Evolutionary conservation across 2,888 invertebrate genomes (phyloP), one percentile per base, ranked within the genome.

Genomic region (Orchesellides sinensis): DNA sequence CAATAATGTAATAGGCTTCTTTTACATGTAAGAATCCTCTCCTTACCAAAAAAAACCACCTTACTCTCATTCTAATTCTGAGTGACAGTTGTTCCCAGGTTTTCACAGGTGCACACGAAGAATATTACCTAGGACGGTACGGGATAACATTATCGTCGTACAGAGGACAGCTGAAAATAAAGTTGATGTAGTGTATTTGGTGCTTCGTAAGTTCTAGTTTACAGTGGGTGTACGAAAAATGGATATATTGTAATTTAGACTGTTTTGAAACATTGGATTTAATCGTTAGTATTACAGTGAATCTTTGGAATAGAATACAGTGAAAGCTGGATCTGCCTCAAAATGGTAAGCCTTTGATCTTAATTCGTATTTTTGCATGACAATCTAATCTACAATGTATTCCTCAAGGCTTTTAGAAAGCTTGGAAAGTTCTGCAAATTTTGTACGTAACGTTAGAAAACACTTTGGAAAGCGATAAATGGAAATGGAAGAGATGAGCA

Each of bases 71-170:
- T 10, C 10, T 8, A 21, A 12, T 35, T 17, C 59, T 19, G 65
- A 68, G 68, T 77, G 68, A 77, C 66, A 77, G 77, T 77, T 68
- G 74, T 75, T 49, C 74, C 65, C 74, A 65, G 40, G 65, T 65
- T 65, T 70, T 74, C 49, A 75, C 74, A 75, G 74, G 65, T 75
- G 74, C 63, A 29, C 8, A 45, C 54, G 25, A 54, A 54, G 25
- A 49, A 21, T 21, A 52, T 10, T 8, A 40, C 45, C 40, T 21
- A 66, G 23, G 10, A 12, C 45, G 17, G 45, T 25, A 40, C 6
- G n/a, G 6, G 40, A 47, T 40, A 10, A 40, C 10, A 40, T 40
- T n/a, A 40, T 40, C 40, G n/a, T 2, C 10, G 40, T 40, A n/a
- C n/a, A n/a, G n/a, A 25, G 40, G 40, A n/a, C 69, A 29, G 69